Evolutionary conservation across 2,113 vertebrate genomes (phyloP), one percentile per base, ranked within the genome.

Genomic region (Eidolon helvum): DNA sequence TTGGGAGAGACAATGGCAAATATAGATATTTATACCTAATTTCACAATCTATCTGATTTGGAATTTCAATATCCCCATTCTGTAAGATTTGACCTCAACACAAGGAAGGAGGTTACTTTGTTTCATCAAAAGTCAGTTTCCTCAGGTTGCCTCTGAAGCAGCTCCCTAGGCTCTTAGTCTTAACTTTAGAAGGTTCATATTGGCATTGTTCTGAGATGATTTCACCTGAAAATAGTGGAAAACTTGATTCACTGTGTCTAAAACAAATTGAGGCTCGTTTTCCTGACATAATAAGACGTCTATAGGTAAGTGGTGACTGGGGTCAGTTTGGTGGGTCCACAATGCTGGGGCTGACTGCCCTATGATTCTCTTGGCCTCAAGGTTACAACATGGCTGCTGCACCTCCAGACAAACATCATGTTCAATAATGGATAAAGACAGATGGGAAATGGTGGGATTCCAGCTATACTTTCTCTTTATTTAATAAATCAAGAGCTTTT

Each of bases 401-500:
- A 33, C 16, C 2, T 65, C 55, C 55, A 85, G 43, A 50, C 72
- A 85, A 74, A 72, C 33, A 21, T 74, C 78, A 66, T 3, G 2
- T 24, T 95, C 18, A 68, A 43, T 5, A 50, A 59, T 26, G 66
- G 19, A 74, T 10, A n/a, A 68, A 66, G 18, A 75, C 12, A 68
- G n/a, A 74, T 33, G 50, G 3, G 14, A 57, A 74, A 53, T 53
- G 50, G 38, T 5, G 8, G 35, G 74, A 40, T 38, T 45, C 30
- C 38, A 83, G 26, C 12, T 24, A 15, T 11, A 40, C 3, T 9
- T 59, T 33, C 65, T n/a, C 50, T 22, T 28, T 59, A 21, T 59
- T 5, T 38, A 71, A 88, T 33, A 88, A 85, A 85, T 71, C 69
- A 94, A 88, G 92, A 83, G 5, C 18, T 94, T 88, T 63, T n/a